Evolutionary conservation across 2,888 invertebrate genomes (phyloP).

Genomic region (Malachius bipustulatus): DNA sequence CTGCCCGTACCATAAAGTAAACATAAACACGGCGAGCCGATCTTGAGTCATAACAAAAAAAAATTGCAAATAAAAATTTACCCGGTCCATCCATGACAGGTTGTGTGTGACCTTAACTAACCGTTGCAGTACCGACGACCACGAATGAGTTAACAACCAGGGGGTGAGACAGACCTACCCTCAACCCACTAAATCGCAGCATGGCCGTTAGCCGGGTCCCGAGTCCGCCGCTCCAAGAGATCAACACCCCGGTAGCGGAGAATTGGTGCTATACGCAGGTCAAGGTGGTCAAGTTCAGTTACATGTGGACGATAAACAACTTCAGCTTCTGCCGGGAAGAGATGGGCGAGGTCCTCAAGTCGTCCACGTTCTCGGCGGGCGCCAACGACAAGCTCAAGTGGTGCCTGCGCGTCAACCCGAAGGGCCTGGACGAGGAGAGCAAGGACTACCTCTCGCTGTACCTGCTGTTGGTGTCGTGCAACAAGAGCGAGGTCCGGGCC

Average conservation of each 20-base stretch:
- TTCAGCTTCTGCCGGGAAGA: conserved; percentile 99
- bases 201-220: conserved; percentile 96
- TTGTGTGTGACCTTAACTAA: not conserved
- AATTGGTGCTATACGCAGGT: conserved; percentile 99
- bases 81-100: not conserved
- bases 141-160: no score
- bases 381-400: conserved; percentile 99
- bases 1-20: no score
- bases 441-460: conserved; percentile 99
- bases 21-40: no score
- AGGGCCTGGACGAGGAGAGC: conserved; percentile 99
- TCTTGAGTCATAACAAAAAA: no score
- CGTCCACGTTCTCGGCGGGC: conserved; percentile 98
- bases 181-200: not conserved
- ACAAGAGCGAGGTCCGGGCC: conserved; percentile 99
- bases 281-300: conserved; percentile 99
- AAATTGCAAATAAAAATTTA: no score
- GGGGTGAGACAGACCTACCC: no score
- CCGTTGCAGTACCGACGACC: conserved; percentile 1
- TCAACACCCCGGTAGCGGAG: conserved; percentile 95
- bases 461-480: conserved; percentile 97
- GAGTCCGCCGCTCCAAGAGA: conserved; percentile 89
- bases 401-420: conserved; percentile 99
- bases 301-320: conserved; percentile 99
- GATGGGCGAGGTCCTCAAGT: conserved; percentile 99